Percentiles rank a stretch among this genome's conserved stretches.
Conservation (phyloP, 2,113 vertebrate genomes). For the Lepisosteus oculatus region DNA sequence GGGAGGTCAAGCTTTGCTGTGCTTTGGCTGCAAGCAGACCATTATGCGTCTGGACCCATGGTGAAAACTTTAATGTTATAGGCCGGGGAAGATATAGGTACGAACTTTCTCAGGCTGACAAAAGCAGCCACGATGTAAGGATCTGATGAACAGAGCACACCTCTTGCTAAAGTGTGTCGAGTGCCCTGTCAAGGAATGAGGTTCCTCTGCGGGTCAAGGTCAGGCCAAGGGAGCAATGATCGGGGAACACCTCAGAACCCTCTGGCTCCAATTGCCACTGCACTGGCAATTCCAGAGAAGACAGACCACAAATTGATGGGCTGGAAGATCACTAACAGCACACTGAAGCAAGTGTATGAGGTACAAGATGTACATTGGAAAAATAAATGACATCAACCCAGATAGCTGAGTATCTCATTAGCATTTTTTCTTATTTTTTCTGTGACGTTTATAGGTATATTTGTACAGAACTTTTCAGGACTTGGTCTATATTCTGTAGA, state of each 20-base stretch:
- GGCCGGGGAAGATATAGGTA: background rate
- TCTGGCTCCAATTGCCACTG: conserved; percentile 65
- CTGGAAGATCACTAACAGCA: conserved; percentile 56
- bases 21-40: too few relatives aligned
- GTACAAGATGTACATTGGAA: conserved; percentile 63
- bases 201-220: conserved; percentile 57
- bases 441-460: conserved; percentile 23
- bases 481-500: too few relatives aligned
- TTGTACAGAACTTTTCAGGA: too few relatives aligned
- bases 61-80: too few relatives aligned
- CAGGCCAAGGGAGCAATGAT: conserved; percentile 47
- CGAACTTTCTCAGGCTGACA: background rate
- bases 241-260: conserved; percentile 63
- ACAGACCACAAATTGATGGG: conserved; percentile 73
- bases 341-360: conserved; percentile 40
- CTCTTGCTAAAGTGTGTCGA: too few relatives aligned
- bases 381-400: conserved; percentile 65
- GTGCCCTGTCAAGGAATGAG: conserved; percentile 12
- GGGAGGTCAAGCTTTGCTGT: too few relatives aligned
- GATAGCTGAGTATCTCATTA: conserved; percentile 77
- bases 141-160: too few relatives aligned
- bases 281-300: conserved; percentile 56
- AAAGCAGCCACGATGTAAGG: too few relatives aligned
- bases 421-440: conserved; percentile 57
- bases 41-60: too few relatives aligned